phyloP scores from a whole-genome alignment of 1,140 invertebrate genomes.

The Gryon sp. region DNA sequence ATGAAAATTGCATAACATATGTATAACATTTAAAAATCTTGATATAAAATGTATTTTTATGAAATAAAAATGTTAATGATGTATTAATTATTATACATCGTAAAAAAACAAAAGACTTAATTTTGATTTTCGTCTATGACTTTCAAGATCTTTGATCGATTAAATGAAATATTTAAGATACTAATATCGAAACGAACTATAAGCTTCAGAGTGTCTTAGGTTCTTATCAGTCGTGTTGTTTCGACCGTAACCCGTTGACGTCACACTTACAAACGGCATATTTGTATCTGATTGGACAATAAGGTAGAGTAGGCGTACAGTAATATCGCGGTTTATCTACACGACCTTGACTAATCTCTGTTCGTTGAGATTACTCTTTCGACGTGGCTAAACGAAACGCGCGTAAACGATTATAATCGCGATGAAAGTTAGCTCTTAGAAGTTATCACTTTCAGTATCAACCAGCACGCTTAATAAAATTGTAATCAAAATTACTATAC shows the following conservation, averaged over 20 bases:
- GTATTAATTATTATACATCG: too few relatives aligned
- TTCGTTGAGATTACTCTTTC: constrained; percentile 74
- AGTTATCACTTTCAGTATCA: constrained; percentile 6
- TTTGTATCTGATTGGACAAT: constrained; percentile 54
- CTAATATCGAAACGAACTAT: constrained; percentile 37
- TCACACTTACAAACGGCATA: constrained; percentile 36
- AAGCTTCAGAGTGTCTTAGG: constrained; percentile 49
- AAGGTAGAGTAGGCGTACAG: constrained; percentile 63
- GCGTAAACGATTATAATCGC: constrained; percentile 29
- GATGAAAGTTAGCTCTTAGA: constrained; percentile 23
- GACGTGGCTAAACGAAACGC: constrained; percentile 40
- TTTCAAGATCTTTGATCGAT: constrained; percentile 19
- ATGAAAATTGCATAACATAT: too few relatives aligned
- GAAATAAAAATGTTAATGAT: too few relatives aligned
- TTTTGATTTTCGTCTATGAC: too few relatives aligned
- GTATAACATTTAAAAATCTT: too few relatives aligned
- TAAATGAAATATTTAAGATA: constrained; percentile 27
- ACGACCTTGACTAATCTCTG: constrained; percentile 79
- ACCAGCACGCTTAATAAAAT: too few relatives aligned
- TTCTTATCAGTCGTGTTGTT: constrained; percentile 53
- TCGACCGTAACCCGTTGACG: constrained; percentile 54
- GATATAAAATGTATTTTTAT: too few relatives aligned
- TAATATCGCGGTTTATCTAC: constrained; percentile 75
- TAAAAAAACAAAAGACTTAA: too few relatives aligned
- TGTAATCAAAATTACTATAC: too few relatives aligned